phyloP scores from a whole-genome alignment of 2,888 invertebrate species.

The Hetaerina titia region DNA sequence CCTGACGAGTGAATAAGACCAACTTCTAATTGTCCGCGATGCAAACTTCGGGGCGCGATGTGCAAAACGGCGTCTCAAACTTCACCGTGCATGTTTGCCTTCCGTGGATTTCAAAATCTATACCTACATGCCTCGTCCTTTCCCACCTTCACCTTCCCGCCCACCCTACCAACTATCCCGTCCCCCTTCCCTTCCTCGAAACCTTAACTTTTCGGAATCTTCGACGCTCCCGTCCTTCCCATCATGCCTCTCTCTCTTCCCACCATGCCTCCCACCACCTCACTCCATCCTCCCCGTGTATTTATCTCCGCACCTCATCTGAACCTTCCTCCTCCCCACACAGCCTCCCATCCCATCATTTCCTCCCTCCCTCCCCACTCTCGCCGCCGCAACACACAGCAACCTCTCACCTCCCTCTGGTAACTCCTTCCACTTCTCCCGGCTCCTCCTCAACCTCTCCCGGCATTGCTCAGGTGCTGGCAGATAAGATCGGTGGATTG shows the following conservation, averaged over 20 bases:
- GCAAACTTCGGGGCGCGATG: not conserved
- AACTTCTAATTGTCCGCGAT: slow-evolving; percentile 1
- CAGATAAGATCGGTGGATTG: slow-evolving; percentile 60
- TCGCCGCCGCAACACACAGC: not conserved
- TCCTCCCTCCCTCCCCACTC: not conserved
- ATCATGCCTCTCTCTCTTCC: not conserved
- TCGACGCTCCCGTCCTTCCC: not conserved
- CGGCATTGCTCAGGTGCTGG: slow-evolving; percentile 60
- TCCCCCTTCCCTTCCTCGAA: not conserved
- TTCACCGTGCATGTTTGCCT: not conserved
- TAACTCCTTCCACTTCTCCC: not conserved
- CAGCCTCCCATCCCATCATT: not conserved
- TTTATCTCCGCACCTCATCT: slow-evolving; percentile 59
- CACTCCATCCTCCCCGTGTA: not conserved
- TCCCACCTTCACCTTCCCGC: not conserved
- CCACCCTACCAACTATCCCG: not conserved
- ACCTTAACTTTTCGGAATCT: not conserved
- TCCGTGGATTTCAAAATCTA: slow-evolving; percentile 8
- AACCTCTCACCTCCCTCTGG: slow-evolving; percentile 28
- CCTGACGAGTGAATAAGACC: not conserved
- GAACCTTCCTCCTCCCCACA: not conserved
- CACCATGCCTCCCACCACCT: not conserved
- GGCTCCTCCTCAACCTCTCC: not conserved
- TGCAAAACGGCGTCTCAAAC: not conserved
- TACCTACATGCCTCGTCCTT: not conserved